Evolutionary conservation across 2,797 vertebrate species (phyloP).

Genomic region (Astyanax mexicanus): DNA sequence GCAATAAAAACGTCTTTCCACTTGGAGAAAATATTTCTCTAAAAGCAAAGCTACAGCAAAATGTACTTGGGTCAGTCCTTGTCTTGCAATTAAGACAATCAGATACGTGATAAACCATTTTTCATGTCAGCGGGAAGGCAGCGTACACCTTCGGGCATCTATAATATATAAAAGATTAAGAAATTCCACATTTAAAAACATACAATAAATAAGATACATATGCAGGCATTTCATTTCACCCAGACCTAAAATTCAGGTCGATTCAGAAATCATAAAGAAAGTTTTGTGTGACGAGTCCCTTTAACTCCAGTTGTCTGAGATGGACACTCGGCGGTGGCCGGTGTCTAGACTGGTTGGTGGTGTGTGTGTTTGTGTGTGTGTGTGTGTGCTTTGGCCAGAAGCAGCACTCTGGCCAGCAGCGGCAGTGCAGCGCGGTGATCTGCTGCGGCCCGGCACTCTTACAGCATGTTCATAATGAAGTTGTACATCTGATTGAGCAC

Average conservation of each 20-base stretch:
- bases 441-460: constrained; percentile 59
- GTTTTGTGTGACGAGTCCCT: constrained; percentile 81
- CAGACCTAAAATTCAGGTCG: constrained; percentile 95
- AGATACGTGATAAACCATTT: constrained; percentile 97
- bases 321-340: constrained; percentile 75
- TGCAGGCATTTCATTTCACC: constrained; percentile 97
- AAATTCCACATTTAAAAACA: constrained; percentile 99
- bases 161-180: constrained; percentile 99
- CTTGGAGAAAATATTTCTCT: constrained; percentile 98
- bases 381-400: constrained; percentile 71
- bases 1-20: constrained; percentile 98
- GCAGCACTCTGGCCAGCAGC: constrained; percentile 17
- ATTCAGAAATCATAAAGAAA: constrained; percentile 89
- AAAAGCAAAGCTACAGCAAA: constrained; percentile 99
- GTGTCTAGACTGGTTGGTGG: constrained; percentile 71
- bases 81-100: constrained; percentile 96
- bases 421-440: constrained; percentile 40
- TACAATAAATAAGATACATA: constrained; percentile 99
- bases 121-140: constrained; percentile 99
- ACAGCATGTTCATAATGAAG: constrained; percentile 99
- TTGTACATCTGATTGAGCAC: constrained; percentile 99
- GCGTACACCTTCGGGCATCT: constrained; percentile 97
- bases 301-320: constrained; percentile 68
- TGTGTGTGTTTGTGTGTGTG: too few relatives aligned
- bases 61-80: constrained; percentile 80